Base-by-base conservation (phyloP, 2,113 vertebrate genomes). In the Oriolus oriolus region DNA sequence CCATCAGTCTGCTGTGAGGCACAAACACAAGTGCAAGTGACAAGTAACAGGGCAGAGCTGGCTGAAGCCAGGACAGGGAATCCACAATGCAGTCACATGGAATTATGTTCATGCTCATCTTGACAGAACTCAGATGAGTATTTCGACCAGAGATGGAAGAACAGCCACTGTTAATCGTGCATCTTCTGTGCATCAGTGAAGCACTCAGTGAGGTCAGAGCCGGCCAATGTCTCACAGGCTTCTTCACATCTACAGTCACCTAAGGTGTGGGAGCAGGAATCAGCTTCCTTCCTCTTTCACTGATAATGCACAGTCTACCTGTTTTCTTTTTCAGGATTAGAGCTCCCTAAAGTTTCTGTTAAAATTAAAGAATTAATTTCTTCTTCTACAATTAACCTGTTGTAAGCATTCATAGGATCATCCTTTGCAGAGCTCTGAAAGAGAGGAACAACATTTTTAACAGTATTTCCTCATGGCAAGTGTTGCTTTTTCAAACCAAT, bases 341-440 rank as follows among this genome's bases (percentile, higher is more conserved):
- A 8, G 3, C 33, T 63, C 54, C 63, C 88, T 11, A 84, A 66
- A 61, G 69, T 30, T 78, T 97, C 96, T 63, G 90, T 83, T 80
- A 97, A 54, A 87, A 93, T 44, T 45, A 97, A 79, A 63, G 93
- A 87, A 89, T 95, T 16, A 23, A 97, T 95, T 89, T 97, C 96
- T 74, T 97, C 97, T 91, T 97, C 97, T 33, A 91, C 93, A 64
- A 45, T 70, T 31, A 96, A 57, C 26, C 16, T 89, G 81, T 94
- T 78, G 0, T 71, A 93, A 66, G 39, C 24, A n/a, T 74, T 84
- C 84, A 83, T 3, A 30, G 65, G 80, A 22, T 96, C 96, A 31
- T 97, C 94, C 78, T 94, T 96, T 14, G 90, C 41, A 84, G 23
- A 77, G 52, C n/a, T 80, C 97, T 97, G 92, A 71, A 95, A 95